These are phyloP conservation scores for Cataglyphis albicans DNA, from an alignment of 2,888 invertebrate genomes.

Conservation along the genomic window DNA sequence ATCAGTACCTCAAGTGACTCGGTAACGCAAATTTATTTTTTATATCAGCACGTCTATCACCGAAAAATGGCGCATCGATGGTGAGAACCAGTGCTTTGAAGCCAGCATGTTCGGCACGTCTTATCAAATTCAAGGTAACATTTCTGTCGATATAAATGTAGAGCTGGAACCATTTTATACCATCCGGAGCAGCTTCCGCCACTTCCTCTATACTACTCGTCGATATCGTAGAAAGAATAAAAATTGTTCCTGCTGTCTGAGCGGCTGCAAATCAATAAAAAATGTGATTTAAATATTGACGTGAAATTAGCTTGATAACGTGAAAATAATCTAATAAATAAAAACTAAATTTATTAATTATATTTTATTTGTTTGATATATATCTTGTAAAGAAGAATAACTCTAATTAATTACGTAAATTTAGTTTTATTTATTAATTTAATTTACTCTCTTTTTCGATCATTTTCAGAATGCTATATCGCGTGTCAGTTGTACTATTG, in stretches of 20 bases:
- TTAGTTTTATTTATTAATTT: background rate
- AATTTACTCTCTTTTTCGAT: background rate
- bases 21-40: conserved; percentile 95
- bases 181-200: conserved; percentile 91
- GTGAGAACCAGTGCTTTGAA: conserved; percentile 95
- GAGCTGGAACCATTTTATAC: conserved; percentile 95
- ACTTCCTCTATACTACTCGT: conserved; percentile 96
- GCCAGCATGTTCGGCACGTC: conserved; percentile 93
- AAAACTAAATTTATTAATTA: background rate
- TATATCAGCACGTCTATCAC: conserved; percentile 92
- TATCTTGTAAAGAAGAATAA: background rate
- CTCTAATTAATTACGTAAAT: background rate
- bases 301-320: background rate
- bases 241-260: conserved; percentile 91
- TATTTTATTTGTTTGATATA: background rate
- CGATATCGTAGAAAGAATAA: conserved; percentile 94
- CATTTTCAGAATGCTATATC: background rate
- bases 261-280: conserved; percentile 89
- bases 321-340: background rate
- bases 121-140: conserved; percentile 91
- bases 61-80: conserved; percentile 95
- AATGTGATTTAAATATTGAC: background rate
- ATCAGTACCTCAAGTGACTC: conserved; percentile 90
- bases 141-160: conserved; percentile 94
- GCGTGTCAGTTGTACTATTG: background rate